Evolutionary conservation across 1,140 invertebrate genomes (phyloP), one percentile per base, ranked within the genome.

Genomic region (Acyrthosiphon pisum): DNA sequence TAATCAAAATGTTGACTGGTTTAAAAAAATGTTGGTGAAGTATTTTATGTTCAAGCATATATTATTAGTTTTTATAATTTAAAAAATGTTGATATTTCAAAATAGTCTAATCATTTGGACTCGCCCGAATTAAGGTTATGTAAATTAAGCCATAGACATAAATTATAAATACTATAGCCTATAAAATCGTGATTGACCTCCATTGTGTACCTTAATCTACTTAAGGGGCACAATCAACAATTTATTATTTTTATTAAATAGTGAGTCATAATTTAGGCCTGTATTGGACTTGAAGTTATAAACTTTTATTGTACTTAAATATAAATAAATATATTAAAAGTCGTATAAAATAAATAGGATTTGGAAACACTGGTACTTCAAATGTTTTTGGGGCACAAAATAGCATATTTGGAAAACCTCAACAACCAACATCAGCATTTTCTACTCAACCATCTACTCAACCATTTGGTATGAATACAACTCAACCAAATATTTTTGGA

Each of bases 401-500:
- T 93, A 90, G 90, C 23, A 50, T 94, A 68, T 94, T 94, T 92
- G 93, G 93, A 11, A 94, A 94, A 93, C 89, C 94, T 37, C 90
- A 93, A 26, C 93, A 93, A 84, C 87, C 94, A 41, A 93, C 92
- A 9, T 89, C 94, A 56, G 68, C 94, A 6, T 94, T 94, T 94
- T 94, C 94, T 41, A 91, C 94, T 22, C 53, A 94, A 37, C 93
- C 94, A 30, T 46, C 94, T 11, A 94, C 94, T 30, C 93, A 44
- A 48, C 83, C 84, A 9, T 94, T 94, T 86, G 94, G 94, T 30
- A 94, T 94, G 91, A 94, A 94, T 93, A 91, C 88, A 1, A 89
- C 93, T 11, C 93, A 93, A 44, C 94, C 93, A n/a, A 92, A 93
- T 44, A 94, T 94, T 35, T 94, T 94, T 94, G 94, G 94, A 53